Evolutionary conservation across 2,888 invertebrate genomes (phyloP), one percentile per base, ranked within the genome.

Genomic region (Cheilosia soror): DNA sequence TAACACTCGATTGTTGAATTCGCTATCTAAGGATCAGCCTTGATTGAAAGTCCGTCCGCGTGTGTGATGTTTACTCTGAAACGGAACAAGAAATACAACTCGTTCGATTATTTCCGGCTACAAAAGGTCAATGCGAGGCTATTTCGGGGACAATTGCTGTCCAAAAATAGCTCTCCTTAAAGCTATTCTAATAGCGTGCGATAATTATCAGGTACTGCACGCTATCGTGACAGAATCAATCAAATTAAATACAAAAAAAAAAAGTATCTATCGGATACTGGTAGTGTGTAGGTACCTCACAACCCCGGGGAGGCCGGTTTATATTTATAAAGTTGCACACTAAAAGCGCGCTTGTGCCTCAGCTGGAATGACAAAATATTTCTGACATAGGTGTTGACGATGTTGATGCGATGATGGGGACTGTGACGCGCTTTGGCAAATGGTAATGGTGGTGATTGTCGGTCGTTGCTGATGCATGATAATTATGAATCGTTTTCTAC

Each of bases 401-500:
- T 53, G 51, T 20, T 68, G 53, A 65, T 33, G 37, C 31, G 31
- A 31, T 68, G 51, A 55, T 68, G 53, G 51, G 31, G 37, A 40
- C 11, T 25, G 31, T 77, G 53, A 62, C 47, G 58, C 40, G 15
- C 11, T 58, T 58, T 55, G 33, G 42, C 60, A 51, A 44, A 65
- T 65, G 62, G 33, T 71, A 57, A 62, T 78, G 49, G 20, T 40
- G 33, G 44, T 62, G 51, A 53, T 62, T 25, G 63, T 9, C 29
- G 20, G 20, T 37, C 31, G 29, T 27, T 53, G 44, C 65, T 62
- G 66, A 80, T 73, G 73, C 73, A 72, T 62, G 73, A 73, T 72
- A 58, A 73, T 68, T 73, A 68, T 44, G 62, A 79, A 80, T 73
- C 66, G 58, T 68, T 72, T 66, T 60, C 62, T 60, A 51, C 72